Evolutionary conservation across 2,113 vertebrate species (phyloP).

Genomic region (Pelodiscus sinensis): DNA sequence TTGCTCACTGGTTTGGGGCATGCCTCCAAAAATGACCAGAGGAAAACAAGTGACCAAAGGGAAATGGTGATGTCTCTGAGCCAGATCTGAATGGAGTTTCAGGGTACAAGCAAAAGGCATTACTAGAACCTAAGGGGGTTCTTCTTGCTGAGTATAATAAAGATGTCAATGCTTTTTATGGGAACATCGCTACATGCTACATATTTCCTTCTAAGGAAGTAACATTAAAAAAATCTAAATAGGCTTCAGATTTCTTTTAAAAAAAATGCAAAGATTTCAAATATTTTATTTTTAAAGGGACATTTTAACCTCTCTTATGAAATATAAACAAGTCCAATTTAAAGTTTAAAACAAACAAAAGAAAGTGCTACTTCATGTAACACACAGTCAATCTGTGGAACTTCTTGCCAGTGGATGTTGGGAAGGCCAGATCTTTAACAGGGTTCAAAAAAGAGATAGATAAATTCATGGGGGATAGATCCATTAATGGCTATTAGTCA

Average conservation of each 20-base stretch:
- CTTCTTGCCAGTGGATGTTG: too few relatives aligned
- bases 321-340: not conserved
- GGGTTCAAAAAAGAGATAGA: too few relatives aligned
- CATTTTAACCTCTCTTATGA: slow-evolving; percentile 14
- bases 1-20: not conserved
- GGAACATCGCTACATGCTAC: not conserved
- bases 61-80: not conserved
- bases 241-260: not conserved
- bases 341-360: too few relatives aligned
- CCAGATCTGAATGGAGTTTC: not conserved
- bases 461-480: too few relatives aligned
- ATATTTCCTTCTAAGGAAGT: not conserved
- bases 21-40: not conserved
- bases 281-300: not conserved
- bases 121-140: not conserved
- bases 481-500: too few relatives aligned
- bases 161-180: not conserved
- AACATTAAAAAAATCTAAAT: not conserved
- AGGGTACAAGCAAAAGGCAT: not conserved
- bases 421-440: too few relatives aligned
- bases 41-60: not conserved
- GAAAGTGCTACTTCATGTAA: too few relatives aligned
- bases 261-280: not conserved
- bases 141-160: not conserved
- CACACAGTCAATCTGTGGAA: too few relatives aligned